Conservation (phyloP, 2,797 vertebrate species). For the Eidolon dupreanum region DNA sequence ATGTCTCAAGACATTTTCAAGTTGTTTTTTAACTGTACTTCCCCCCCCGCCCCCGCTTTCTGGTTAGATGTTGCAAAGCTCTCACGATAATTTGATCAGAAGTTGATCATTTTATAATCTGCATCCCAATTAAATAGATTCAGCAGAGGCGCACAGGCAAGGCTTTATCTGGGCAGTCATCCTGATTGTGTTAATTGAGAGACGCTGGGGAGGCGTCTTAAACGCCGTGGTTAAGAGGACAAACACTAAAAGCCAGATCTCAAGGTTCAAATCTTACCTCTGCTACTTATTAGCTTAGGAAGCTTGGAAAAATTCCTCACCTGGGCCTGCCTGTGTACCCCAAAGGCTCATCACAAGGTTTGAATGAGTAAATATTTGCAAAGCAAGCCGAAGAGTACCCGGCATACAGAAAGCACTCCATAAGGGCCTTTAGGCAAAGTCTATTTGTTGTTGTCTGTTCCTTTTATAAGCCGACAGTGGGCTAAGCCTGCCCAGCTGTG, state of each 20-base stretch:
- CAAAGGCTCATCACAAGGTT: not conserved
- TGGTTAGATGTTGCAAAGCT: not conserved
- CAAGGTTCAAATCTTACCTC: not conserved
- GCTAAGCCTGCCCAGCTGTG: not conserved
- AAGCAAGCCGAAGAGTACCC: not conserved
- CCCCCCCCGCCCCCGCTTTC: not conserved
- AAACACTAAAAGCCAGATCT: not conserved
- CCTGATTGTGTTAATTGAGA: slow-evolving; percentile 16
- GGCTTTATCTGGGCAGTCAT: not conserved
- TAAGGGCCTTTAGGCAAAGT: not conserved
- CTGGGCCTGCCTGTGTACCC: not conserved
- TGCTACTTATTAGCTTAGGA: not conserved
- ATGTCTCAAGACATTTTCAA: slow-evolving; percentile 29
- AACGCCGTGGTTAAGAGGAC: not conserved
- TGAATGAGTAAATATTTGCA: not conserved
- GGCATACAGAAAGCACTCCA: not conserved
- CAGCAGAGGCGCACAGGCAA: not conserved
- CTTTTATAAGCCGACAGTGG: not conserved
- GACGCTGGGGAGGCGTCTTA: not conserved
- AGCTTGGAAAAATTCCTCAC: not conserved
- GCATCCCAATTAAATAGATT: slow-evolving; percentile 34
- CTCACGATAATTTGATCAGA: slow-evolving; percentile 46
- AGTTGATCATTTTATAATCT: slow-evolving; percentile 55
- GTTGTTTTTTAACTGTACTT: not conserved
- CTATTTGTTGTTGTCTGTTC: not conserved